Base-by-base conservation (phyloP, 2,797 vertebrate genomes). In the Ptychobarbus kaznakovi region DNA sequence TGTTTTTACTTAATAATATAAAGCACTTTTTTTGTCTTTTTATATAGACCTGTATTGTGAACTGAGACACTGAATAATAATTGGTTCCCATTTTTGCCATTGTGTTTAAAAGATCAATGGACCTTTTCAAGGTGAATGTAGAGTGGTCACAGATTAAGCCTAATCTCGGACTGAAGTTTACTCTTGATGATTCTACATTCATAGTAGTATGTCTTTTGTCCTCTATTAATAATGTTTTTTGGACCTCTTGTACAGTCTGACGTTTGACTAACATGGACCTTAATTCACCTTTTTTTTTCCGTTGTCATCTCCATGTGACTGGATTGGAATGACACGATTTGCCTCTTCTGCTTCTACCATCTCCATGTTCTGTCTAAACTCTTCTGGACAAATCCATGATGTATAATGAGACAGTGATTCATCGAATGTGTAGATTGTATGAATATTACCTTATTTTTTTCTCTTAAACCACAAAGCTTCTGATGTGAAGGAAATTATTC, bases 1-100 rank as follows among this genome's bases (percentile, higher is more conserved):
- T 90, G 63, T 93, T 92, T 93, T 91, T 91, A 92, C 92, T 91
- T 92, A 93, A 90, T 93, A 94, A 90, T 93, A 91, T 94, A 91
- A 95, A 95, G 95, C 95, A 96, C 95, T 95, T 87, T 85, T 85
- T 74, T 38, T 42, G 76, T 70, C 9, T 20, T 85, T 86, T 83
- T 76, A 63, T 84, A 93, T 93, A 91, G 89, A 93, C 91, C 88
- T 90, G 92, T 91, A 90, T 93, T 90, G 93, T 93, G 91, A 93
- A 92, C 93, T 90, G 90, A 91, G 92, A 92, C 93, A 91, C 88
- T 89, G 89, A 93, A 90, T 90, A 90, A 61, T 51, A 82, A 90
- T 81, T 92, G 92, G 92, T 88, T 93, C 88, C 2, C 32, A 63
- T 38, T 68, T 90, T 92, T 80, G 87, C 85, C 79, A 61, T 51